Evolutionary conservation across 1,140 invertebrate genomes (phyloP), one percentile per base, ranked within the genome.

Genomic region (Solen grandis): DNA sequence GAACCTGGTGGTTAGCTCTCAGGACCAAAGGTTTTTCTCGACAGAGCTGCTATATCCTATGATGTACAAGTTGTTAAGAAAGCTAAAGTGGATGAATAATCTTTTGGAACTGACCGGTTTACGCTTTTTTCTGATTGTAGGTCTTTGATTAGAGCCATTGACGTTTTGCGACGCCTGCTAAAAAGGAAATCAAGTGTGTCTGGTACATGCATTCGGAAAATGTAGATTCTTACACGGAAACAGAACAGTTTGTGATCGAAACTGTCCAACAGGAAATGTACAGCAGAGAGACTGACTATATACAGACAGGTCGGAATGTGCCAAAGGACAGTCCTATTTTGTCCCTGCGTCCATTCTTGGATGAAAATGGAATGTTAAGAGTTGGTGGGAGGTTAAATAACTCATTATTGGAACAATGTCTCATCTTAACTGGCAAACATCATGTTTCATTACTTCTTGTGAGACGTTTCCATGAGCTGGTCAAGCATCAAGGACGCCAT

Each of bases 401-500:
- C n/a, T n/a, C n/a, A n/a, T n/a, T n/a, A n/a, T n/a, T n/a, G n/a
- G n/a, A n/a, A n/a, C n/a, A n/a, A n/a, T n/a, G n/a, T n/a, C 46
- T 65, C 22, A 65, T 65, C 35, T 22, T 65, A 27, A 60, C 74
- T 29, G 57, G 33, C n/a, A 69, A 50, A 50, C 35, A 75, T 46
- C 66, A 55, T n/a, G 52, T 72, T n/a, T 16, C 65, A 3, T 41
- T 27, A 14, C 36, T 79, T 2, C 31, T 74, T 2, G 27, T 74
- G 29, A 35, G 59, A 52, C 55, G 59, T 31, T 81, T 38, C 27
- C 78, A 81, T 38, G 31, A 66, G 35, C 46, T 46, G 29, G 46
- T 54, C 14, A 29, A 65, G 5, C 68, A 74, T 36, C 77, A 80
- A 62, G 77, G 77, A 3, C 36, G 77, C 19, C 77, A 80, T 10